Conservation (phyloP, 1,140 invertebrate species). For the Ceratoteleas bidentatus region DNA sequence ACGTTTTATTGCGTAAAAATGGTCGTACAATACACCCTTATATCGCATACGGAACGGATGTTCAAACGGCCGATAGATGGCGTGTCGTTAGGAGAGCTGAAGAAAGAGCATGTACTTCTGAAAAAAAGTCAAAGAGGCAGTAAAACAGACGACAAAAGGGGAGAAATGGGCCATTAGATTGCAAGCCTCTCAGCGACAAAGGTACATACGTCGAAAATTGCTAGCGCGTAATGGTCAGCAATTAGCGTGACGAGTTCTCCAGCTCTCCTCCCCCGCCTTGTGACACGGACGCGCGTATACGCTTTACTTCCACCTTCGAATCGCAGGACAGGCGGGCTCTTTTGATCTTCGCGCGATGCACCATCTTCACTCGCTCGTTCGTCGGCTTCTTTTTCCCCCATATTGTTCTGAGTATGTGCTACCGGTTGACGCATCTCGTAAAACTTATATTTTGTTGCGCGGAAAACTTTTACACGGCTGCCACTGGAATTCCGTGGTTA, state of each 20-base stretch:
- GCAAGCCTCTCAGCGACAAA: slow-evolving; percentile 54
- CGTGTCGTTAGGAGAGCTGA: slow-evolving; percentile 22
- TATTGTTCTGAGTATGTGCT: slow-evolving; percentile 29
- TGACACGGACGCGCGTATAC: slow-evolving; percentile 43
- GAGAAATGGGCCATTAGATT: slow-evolving; percentile 61
- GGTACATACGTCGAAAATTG: slow-evolving; percentile 69
- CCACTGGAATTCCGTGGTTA: too few relatives aligned
- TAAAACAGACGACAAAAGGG: slow-evolving; percentile 57
- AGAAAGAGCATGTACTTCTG: slow-evolving; percentile 36
- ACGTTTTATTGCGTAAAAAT: slow-evolving; percentile 17
- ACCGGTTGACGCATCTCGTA: slow-evolving; percentile 40
- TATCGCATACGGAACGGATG: slow-evolving; percentile 39
- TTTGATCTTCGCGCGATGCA: slow-evolving; percentile 62
- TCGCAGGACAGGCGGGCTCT: slow-evolving; percentile 59
- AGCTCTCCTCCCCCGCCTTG: slow-evolving; percentile 20
- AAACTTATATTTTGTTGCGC: slow-evolving; percentile 58
- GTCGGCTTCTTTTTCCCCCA: slow-evolving; percentile 10
- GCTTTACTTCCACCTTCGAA: slow-evolving; percentile 58
- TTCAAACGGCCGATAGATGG: slow-evolving; percentile 47
- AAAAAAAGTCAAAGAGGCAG: slow-evolving; percentile 48
- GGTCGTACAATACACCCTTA: slow-evolving; percentile 16
- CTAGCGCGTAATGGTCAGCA: slow-evolving; percentile 68
- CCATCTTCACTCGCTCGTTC: slow-evolving; percentile 32
- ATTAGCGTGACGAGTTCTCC: slow-evolving; percentile 70
- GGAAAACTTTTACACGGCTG: too few relatives aligned